These are phyloP conservation scores for Clarias laeviceps DNA, from an alignment of 2,797 vertebrate species.

Conservation along the genomic window DNA sequence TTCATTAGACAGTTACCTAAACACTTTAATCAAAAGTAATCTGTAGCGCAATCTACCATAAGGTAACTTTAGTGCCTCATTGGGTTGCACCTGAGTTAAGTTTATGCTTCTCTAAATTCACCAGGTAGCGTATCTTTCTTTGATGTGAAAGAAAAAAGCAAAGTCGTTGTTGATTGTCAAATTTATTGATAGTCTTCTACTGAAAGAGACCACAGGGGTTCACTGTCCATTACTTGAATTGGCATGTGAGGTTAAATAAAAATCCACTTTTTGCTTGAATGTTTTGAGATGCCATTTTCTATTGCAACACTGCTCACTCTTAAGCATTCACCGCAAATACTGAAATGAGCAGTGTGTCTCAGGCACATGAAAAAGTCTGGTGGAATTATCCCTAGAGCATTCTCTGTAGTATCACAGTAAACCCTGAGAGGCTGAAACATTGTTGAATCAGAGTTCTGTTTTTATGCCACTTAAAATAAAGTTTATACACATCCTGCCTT, in stretches of 20 bases:
- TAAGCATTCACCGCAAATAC: neutral
- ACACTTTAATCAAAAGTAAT: slow-evolving; percentile 11
- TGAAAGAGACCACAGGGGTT: neutral
- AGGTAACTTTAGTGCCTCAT: neutral
- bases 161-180: neutral
- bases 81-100: neutral
- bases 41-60: neutral
- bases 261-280: neutral
- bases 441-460: neutral
- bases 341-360: slow-evolving; percentile 2
- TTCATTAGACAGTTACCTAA: slow-evolving; percentile 35
- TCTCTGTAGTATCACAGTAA: neutral
- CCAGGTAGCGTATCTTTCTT: neutral
- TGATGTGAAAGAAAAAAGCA: neutral
- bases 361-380: slow-evolving; percentile 3
- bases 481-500: neutral
- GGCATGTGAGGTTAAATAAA: slow-evolving; percentile 13
- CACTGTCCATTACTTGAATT: slow-evolving; percentile 5
- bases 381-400: neutral
- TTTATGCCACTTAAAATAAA: neutral
- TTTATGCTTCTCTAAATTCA: neutral
- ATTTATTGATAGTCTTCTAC: neutral
- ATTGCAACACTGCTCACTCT: neutral
- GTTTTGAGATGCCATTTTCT: slow-evolving; percentile 15
- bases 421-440: neutral